Conservation (phyloP, 2,797 vertebrate genomes). For the Ibycter americanus region DNA sequence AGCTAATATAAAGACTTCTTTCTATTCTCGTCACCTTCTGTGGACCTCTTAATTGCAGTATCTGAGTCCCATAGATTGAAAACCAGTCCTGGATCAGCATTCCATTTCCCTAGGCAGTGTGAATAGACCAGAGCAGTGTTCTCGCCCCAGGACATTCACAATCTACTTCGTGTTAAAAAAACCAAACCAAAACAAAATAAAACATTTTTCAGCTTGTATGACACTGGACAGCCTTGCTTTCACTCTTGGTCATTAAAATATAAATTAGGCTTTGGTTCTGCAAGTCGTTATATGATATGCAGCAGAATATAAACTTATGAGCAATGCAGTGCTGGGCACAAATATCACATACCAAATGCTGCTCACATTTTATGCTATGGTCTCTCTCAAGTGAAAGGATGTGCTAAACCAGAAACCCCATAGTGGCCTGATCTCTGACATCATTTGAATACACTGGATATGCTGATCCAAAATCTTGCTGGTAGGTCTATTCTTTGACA, state of each 20-base stretch:
- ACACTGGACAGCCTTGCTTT: background rate
- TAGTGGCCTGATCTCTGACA: background rate
- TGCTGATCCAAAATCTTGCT: background rate
- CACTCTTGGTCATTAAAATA: background rate
- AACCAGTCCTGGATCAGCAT: background rate
- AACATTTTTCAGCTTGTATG: background rate
- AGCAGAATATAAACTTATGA: background rate
- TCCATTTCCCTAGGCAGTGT: background rate
- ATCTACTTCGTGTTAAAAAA: background rate
- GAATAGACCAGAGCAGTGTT: background rate
- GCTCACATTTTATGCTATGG: background rate
- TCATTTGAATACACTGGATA: background rate
- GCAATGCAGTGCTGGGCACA: background rate
- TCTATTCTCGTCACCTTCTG: background rate
- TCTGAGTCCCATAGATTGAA: background rate
- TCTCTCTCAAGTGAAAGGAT: background rate
- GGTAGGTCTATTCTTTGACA: background rate
- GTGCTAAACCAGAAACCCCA: background rate
- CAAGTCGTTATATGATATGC: background rate
- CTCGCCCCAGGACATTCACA: background rate
- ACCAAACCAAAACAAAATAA: too few relatives aligned
- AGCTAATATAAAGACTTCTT: background rate
- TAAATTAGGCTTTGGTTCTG: background rate
- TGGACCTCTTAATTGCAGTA: background rate
- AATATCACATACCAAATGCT: background rate